Evolutionary conservation across 2,888 invertebrate species (phyloP).

Genomic region (Limnephilus auricula): DNA sequence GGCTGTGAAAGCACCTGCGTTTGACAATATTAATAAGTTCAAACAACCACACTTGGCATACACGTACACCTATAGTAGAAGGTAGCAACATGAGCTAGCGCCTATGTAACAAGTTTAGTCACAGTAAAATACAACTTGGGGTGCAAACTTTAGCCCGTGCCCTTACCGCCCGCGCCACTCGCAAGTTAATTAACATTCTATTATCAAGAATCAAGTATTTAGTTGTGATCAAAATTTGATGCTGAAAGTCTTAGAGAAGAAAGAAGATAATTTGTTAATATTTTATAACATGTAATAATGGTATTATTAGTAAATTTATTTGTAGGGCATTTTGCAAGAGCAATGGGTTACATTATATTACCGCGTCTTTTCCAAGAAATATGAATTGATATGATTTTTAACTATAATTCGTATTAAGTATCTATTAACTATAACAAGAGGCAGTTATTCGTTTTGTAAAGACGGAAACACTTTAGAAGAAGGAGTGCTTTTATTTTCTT

Average conservation of each 20-base stretch:
- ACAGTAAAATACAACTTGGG: neutral
- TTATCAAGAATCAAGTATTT: too few relatives aligned
- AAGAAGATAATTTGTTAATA: neutral
- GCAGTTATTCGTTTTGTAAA: too few relatives aligned
- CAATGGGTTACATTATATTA: too few relatives aligned
- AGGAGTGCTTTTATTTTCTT: neutral
- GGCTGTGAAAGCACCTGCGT: slow-evolving; percentile 27
- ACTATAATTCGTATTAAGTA: neutral
- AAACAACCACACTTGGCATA: slow-evolving; percentile 14
- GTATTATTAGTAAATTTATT: neutral
- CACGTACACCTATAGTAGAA: neutral
- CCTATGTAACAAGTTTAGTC: neutral
- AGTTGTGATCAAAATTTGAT: neutral
- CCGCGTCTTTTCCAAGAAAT: too few relatives aligned
- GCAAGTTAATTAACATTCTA: neutral
- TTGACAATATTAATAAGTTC: slow-evolving; percentile 44
- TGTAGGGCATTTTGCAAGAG: too few relatives aligned
- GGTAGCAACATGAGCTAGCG: neutral
- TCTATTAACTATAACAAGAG: neutral
- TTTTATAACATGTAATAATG: neutral
- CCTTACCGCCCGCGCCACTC: neutral
- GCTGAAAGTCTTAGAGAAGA: neutral
- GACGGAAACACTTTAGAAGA: neutral
- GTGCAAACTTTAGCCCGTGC: neutral
- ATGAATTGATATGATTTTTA: too few relatives aligned